phyloP scores from a whole-genome alignment of 1,140 invertebrate genomes.

The Drosophila bifasciata region DNA sequence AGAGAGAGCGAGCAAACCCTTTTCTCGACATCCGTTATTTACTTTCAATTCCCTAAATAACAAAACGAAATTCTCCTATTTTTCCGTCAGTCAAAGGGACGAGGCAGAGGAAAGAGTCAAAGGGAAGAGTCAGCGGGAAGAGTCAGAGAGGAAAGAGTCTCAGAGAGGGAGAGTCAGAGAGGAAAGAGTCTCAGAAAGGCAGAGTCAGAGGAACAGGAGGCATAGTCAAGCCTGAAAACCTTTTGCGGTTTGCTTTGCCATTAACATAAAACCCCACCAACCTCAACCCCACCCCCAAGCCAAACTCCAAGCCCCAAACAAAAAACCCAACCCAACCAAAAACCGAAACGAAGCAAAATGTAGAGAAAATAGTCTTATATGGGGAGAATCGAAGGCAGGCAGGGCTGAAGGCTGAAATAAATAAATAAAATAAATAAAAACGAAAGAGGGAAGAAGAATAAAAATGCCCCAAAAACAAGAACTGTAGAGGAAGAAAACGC shows the following conservation, averaged over 20 bases:
- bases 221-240: conserved; percentile 8
- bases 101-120: too few relatives aligned
- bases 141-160: too few relatives aligned
- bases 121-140: too few relatives aligned
- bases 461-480: conserved; percentile 18
- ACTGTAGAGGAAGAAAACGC: not conserved
- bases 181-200: too few relatives aligned
- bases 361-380: conserved; percentile 5
- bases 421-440: conserved; percentile 53
- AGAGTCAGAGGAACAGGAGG: conserved; percentile 2
- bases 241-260: conserved; percentile 40
- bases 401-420: conserved; percentile 25
- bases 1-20: conserved; percentile 6
- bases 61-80: conserved; percentile 62
- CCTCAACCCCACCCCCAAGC: too few relatives aligned
- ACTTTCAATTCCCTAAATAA: conserved; percentile 75
- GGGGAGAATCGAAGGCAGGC: conserved; percentile 35
- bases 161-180: too few relatives aligned
- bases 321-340: not conserved
- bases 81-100: conserved; percentile 10
- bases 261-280: conserved; percentile 44
- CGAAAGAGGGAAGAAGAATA: not conserved
- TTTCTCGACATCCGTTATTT: conserved; percentile 59
- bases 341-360: conserved; percentile 21
- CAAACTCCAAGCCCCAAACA: too few relatives aligned